Base-by-base conservation (phyloP, 2,113 vertebrate genomes). In the Tychaedon coryphoeus region DNA sequence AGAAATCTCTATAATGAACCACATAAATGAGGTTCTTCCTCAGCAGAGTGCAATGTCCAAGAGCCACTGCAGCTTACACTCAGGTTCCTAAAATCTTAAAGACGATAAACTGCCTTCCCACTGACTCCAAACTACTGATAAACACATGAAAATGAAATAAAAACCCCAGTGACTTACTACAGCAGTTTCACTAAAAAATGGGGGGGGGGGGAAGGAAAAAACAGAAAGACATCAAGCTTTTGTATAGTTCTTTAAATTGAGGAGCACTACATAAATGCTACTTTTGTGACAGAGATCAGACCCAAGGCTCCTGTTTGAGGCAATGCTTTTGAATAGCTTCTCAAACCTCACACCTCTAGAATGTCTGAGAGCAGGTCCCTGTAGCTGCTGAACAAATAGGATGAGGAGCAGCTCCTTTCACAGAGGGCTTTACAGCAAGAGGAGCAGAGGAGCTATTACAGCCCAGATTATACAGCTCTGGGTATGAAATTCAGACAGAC, bases 121-220 rank as follows among this genome's bases (percentile, higher is more conserved):
- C 56, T 20, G 61, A 33, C 40, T 71, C 72, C 65, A 86, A 69
- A 92, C 34, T 33, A 79, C 29, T 70, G 58, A 76, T 53, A 96
- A 91, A 79, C n/a, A 67, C 19, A 48, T 0, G 1, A 45, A 57
- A 72, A 58, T 12, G 4, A 78, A 92, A 92, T 26, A 58, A 88
- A 94, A 86, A 6, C 6, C 28, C 25, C 70, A 62, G 58, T 31
- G 33, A 66, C 43, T 70, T 70, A 54, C 53, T 28, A 58, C 34
- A 17, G n/a, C 17, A 40, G 16, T 33, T 94, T 69, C 48, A 60
- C 25, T 73, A 56, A 65, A 73, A 73, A 64, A n/a, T 9, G 2
- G 6, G 11, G 6, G 14, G 5, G 3, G 4, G 4, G 3, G 2
- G 1, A 2, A 3, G 3, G 0, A 9, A 42, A 51, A 25, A 25